These are phyloP conservation scores for Conomelus anceps DNA, from an alignment of 2,888 invertebrate genomes.

Conservation along the genomic window DNA sequence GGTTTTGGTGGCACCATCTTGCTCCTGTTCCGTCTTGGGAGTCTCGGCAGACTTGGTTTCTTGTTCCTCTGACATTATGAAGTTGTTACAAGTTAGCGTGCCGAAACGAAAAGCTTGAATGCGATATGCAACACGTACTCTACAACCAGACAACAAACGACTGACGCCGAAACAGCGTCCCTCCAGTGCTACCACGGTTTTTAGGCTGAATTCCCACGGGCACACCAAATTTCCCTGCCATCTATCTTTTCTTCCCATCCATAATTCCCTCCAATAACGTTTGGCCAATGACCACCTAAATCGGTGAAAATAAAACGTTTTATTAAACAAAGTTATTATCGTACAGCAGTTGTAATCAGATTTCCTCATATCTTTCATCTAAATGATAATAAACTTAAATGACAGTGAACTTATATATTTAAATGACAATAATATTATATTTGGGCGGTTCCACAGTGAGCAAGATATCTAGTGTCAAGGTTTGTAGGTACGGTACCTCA, in stretches of 20 bases:
- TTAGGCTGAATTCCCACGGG: background rate
- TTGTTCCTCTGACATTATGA: constrained; percentile 41
- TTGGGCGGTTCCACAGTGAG: too few relatives aligned
- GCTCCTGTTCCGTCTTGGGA: constrained; percentile 40
- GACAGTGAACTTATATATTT: too few relatives aligned
- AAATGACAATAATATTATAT: too few relatives aligned
- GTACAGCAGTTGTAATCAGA: too few relatives aligned
- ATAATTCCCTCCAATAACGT: background rate
- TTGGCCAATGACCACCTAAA: background rate
- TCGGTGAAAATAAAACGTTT: too few relatives aligned
- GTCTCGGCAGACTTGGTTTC: constrained; percentile 46
- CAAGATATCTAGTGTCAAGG: too few relatives aligned
- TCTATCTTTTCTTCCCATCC: background rate
- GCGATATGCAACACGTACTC: background rate
- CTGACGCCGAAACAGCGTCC: background rate
- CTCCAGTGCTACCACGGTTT: background rate
- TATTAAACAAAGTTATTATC: background rate
- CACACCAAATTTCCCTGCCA: background rate
- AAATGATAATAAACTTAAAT: too few relatives aligned
- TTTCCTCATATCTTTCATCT: too few relatives aligned
- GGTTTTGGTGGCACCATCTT: constrained; percentile 40
- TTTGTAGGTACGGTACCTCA: too few relatives aligned
- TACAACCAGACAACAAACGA: background rate
- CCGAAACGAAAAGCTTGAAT: background rate
- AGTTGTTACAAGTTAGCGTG: background rate